Base-by-base conservation (phyloP, 2,113 vertebrate species). In the Phalacrocorax carbo region DNA sequence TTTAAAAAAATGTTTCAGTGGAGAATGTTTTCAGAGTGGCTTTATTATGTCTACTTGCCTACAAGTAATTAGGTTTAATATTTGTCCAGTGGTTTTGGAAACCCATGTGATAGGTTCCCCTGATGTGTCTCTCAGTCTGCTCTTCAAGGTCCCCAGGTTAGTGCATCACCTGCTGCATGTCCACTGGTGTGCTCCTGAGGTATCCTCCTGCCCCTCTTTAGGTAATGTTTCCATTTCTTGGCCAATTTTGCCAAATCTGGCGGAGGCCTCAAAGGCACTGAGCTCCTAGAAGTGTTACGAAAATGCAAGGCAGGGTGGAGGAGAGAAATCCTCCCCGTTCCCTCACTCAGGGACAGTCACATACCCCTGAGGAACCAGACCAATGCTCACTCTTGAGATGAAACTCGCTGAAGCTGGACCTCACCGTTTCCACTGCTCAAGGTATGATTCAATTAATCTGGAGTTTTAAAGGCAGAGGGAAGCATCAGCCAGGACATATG, bases 41-140 rank as follows among this genome's bases (percentile, higher is more conserved):
- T 73, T 80, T 49, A 60, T 21, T 23, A 19, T 17, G 26, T 21
- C 72, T 64, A 22, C 60, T 46, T 73, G 38, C 65, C 64, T 64
- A 38, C 11, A 17, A 51, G 75, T 66, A 78, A 95, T 68, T n/a
- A 73, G n/a, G n/a, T 82, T 84, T 58, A 27, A 23, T 88, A 70
- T 48, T 78, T 85, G 77, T 25, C 69, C 66, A 52, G 52, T 9
- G 57, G n/a, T 49, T 91, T 73, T 30, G 51, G 83, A 90, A 91
- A 69, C 64, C 68, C 3, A 1, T 51, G 71, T 3, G 3, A 71
- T 3, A 52, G 17, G 18, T 58, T 55, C 21, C 17, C 7, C 23
- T 0, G 0, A 15, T 0, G 3, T 7, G 12, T 36, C 61, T 61
- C 54, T 83, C 58, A 30, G 54, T 15, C 61, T 42, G 58, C 22